phyloP scores from a whole-genome alignment of 1,140 invertebrate species.

The Pseudomyrmex cubaensis region DNA sequence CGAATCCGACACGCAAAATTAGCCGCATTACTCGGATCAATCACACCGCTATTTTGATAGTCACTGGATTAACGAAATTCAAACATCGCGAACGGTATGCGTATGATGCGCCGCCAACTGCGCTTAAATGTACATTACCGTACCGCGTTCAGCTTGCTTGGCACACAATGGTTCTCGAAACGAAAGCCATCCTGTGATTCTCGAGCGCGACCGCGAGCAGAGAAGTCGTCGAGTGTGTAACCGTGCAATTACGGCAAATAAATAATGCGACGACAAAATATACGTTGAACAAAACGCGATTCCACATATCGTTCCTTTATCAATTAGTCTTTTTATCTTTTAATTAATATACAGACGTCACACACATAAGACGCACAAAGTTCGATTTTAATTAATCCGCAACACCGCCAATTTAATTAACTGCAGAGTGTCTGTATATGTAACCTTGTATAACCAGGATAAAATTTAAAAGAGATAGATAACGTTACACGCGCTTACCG shows the following conservation, averaged over 20 bases:
- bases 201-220: background rate
- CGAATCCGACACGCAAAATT: conserved; percentile 56
- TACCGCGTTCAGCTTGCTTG: background rate
- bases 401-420: too few relatives aligned
- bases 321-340: too few relatives aligned
- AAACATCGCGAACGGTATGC: conserved; percentile 44
- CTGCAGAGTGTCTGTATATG: too few relatives aligned
- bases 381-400: too few relatives aligned
- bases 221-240: background rate
- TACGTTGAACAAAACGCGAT: background rate
- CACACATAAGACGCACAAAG: too few relatives aligned
- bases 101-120: conserved; percentile 32
- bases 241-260: background rate
- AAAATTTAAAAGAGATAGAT: background rate
- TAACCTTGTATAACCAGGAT: too few relatives aligned
- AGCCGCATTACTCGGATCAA: conserved; percentile 58
- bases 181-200: background rate
- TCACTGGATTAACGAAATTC: conserved; percentile 60
- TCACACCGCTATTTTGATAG: conserved; percentile 63
- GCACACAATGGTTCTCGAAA: background rate
- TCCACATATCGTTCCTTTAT: too few relatives aligned
- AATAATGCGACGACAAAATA: conserved; percentile 9
- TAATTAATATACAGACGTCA: too few relatives aligned
- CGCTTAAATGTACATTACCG: background rate
- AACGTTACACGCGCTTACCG: too few relatives aligned